Conservation (phyloP, 2,113 vertebrate species). For the Periophthalmus modestus region DNA sequence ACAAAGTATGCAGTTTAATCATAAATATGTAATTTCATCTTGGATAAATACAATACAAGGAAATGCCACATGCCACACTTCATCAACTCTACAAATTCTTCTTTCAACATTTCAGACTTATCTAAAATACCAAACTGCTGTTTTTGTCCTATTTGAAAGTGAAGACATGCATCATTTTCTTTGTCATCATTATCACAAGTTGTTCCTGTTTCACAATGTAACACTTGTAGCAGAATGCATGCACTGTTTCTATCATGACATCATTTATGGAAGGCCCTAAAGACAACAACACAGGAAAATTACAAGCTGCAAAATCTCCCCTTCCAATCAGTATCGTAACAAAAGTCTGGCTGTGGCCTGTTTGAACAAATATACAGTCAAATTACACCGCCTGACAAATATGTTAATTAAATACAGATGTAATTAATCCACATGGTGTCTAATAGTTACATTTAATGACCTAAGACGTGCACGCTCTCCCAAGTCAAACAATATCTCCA, state of each 20-base stretch:
- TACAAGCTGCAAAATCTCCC: constrained; percentile 40
- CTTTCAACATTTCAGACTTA: too few relatives aligned
- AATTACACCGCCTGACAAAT: constrained; percentile 45
- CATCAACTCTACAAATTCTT: too few relatives aligned
- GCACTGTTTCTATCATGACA: neutral
- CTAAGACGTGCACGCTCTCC: constrained; percentile 14
- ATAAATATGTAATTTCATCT: too few relatives aligned
- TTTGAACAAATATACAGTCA: constrained; percentile 37
- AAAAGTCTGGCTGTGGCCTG: constrained; percentile 29
- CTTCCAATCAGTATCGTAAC: constrained; percentile 42
- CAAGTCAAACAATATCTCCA: neutral
- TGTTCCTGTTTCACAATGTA: neutral
- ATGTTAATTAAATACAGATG: constrained; percentile 52
- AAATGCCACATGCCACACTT: too few relatives aligned
- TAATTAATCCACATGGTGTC: constrained; percentile 35
- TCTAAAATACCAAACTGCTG: neutral
- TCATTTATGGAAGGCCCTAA: constrained; percentile 13
- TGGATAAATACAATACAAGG: too few relatives aligned
- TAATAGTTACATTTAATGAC: constrained; percentile 40
- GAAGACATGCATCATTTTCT: neutral
- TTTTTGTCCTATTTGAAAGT: neutral
- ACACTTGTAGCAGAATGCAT: neutral
- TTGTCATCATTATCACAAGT: neutral
- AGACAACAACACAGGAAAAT: constrained; percentile 40
- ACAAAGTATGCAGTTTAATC: too few relatives aligned